phyloP scores from a whole-genome alignment of 2,888 invertebrate genomes.

The Sisyra nigra region DNA sequence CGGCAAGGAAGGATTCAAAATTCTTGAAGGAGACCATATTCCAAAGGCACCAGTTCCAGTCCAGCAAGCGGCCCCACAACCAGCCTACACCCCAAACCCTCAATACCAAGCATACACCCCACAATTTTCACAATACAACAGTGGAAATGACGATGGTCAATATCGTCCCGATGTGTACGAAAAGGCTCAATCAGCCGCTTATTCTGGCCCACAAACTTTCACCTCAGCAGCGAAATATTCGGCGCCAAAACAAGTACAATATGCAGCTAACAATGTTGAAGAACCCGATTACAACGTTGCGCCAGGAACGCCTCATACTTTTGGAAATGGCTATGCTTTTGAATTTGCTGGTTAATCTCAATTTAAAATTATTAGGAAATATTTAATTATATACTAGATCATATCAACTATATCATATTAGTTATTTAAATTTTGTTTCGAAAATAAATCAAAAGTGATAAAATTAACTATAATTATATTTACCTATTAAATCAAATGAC shows the following conservation, averaged over 20 bases:
- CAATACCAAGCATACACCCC: constrained; percentile 14
- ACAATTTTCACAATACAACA: background rate
- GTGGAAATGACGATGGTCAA: constrained; percentile 19
- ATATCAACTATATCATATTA: too few relatives aligned
- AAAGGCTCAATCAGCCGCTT: background rate
- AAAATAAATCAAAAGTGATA: too few relatives aligned
- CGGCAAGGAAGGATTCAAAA: constrained; percentile 31
- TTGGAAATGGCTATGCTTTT: constrained; percentile 45
- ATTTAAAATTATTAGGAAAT: too few relatives aligned
- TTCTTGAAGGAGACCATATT: constrained; percentile 30
- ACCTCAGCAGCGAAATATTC: constrained; percentile 3
- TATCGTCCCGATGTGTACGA: constrained; percentile 13
- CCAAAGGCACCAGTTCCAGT: constrained; percentile 19
- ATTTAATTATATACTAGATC: too few relatives aligned
- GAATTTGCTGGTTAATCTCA: constrained; percentile 35
- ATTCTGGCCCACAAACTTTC: constrained; percentile 7
- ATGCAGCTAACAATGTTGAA: constrained; percentile 11
- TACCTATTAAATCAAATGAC: too few relatives aligned
- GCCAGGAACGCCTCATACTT: constrained; percentile 36
- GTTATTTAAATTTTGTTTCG: too few relatives aligned
- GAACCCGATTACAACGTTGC: constrained; percentile 24
- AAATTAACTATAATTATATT: too few relatives aligned
- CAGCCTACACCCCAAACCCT: constrained; percentile 15
- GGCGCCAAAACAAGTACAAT: constrained; percentile 6
- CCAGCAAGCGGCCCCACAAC: constrained; percentile 9